A percentile compares a stretch with the other conserved stretches of the same genome.
These are phyloP conservation scores for Pollimyrus isidori DNA, from an alignment of 2,113 vertebrate species.

Conservation along the genomic window DNA sequence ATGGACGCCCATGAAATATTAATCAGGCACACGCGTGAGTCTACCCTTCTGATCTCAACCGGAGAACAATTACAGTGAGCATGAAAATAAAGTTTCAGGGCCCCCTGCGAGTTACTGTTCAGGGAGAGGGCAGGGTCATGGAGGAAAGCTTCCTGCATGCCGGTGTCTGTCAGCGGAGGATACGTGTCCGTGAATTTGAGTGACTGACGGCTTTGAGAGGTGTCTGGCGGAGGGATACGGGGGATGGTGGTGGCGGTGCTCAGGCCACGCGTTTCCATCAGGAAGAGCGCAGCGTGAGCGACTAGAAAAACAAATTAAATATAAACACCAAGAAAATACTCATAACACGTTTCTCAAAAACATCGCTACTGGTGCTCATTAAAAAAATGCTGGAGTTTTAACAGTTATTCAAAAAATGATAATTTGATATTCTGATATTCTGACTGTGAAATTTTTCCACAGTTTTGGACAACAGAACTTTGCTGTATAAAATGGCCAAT, in stretches of 20 bases:
- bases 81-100: constrained; percentile 55
- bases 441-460: background rate
- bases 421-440: background rate
- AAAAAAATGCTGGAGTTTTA: background rate
- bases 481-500: background rate
- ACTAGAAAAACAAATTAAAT: background rate
- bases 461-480: background rate
- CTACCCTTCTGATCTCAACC: constrained; percentile 54
- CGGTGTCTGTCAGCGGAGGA: constrained; percentile 34
- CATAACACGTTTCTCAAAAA: background rate
- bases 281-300: background rate
- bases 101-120: constrained; percentile 36
- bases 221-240: background rate
- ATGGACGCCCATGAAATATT: constrained; percentile 59
- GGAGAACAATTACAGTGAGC: constrained; percentile 59
- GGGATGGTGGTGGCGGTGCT: background rate
- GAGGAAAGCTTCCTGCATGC: constrained; percentile 22
- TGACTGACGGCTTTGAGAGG: constrained; percentile 24
- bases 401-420: constrained; percentile 11
- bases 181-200: constrained; percentile 31
- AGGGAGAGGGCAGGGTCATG: constrained; percentile 7
- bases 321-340: background rate
- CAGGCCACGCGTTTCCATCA: background rate
- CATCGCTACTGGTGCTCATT: constrained; percentile 22
- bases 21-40: constrained; percentile 47